phyloP scores from a whole-genome alignment of 1,140 invertebrate genomes.

The Anastrepha obliqua region DNA sequence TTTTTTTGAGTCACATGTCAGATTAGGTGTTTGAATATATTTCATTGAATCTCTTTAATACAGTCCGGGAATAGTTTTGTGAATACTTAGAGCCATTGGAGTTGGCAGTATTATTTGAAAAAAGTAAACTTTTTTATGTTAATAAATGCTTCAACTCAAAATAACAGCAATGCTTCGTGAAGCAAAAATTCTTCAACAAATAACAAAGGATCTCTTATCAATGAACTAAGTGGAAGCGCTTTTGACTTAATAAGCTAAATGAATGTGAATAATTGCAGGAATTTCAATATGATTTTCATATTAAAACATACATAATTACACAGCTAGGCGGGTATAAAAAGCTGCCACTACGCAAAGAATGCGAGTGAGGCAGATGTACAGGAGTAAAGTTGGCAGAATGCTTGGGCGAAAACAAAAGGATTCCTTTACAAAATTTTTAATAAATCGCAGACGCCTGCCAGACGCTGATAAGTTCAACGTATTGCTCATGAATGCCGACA shows the following conservation, averaged over 20 bases:
- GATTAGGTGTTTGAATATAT: too few species aligned
- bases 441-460: conserved; percentile 72
- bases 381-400: conserved; percentile 59
- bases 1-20: too few species aligned
- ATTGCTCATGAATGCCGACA: conserved; percentile 36
- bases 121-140: too few species aligned
- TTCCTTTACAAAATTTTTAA: conserved; percentile 60
- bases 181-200: conserved; percentile 28
- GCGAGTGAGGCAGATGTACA: neutral
- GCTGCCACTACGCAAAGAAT: neutral
- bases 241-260: conserved; percentile 50
- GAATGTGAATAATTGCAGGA: conserved; percentile 42
- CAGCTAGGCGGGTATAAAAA: neutral
- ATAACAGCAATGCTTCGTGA: neutral
- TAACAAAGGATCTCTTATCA: conserved; percentile 26
- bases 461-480: conserved; percentile 67
- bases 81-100: too few species aligned
- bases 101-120: too few species aligned
- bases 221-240: conserved; percentile 46
- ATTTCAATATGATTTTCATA: conserved; percentile 55
- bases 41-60: too few species aligned
- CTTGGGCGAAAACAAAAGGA: conserved; percentile 62
- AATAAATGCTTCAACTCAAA: too few species aligned
- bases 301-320: conserved; percentile 38
- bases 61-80: too few species aligned